Base-by-base conservation (phyloP, 2,113 vertebrate genomes). In the Rhineura floridana region DNA sequence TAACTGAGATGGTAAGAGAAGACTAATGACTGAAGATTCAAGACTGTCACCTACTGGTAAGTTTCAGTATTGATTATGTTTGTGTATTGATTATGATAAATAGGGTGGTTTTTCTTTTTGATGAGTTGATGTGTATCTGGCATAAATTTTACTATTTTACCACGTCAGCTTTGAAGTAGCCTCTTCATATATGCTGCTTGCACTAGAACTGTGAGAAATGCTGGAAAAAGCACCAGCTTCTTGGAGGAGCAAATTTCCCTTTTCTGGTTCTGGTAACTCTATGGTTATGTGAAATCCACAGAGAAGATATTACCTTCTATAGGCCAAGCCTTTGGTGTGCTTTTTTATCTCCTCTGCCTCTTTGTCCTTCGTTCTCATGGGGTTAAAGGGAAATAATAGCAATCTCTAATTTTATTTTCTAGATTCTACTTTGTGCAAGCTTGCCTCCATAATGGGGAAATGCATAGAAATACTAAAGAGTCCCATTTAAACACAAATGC, bases 11-110 rank as follows among this genome's bases (percentile, higher is more conserved):
- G 28, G n/a, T 39, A 30, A 44, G 25, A 48, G 23, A 39, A 84
- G 39, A 75, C 3, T 2, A 33, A 69, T 77, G 8, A 42, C 39
- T n/a, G 72, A 86, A 82, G 63, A 55, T 36, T 28, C n/a, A 59
- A 82, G 70, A 48, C 72, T 86, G 84, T 65, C 79, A 69, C 48
- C 88, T 86, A 55, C 78, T 86, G 88, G 69, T 48, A n/a, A 10
- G 46, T 52, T 52, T 82, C 36, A 48, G 70, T 75, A 75, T 65
- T 33, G 13, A 67, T 75, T 67, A n/a, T 12, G 6, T 8, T 0
- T 15, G 30, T 48, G 7, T 42, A 69, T 59, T 59, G 55, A 59
- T 59, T 59, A 59, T 59, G 55, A 59, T 59, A 36, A 89, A 46
- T 69, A 69, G 21, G 3, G 12, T 21, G n/a, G n/a, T 17, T 44